Evolutionary conservation across 64 coral and sea anemone genomes (phyloP).

Genomic region (Pocillopora damicornis): DNA sequence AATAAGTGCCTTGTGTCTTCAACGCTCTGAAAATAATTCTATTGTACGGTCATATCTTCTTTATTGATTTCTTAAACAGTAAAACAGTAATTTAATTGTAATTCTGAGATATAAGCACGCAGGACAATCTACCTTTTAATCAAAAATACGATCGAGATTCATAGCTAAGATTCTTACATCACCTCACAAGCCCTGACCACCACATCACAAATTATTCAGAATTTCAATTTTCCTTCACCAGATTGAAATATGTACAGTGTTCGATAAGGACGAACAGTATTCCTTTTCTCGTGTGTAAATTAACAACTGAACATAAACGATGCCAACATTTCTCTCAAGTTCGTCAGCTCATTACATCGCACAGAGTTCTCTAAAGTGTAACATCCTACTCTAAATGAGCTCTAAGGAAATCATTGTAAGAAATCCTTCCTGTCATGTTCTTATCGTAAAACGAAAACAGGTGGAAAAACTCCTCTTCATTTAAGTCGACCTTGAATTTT

Average conservation of each 20-base stretch:
- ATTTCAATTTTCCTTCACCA: neutral
- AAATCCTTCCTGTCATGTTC: constrained; percentile 69
- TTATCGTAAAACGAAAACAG: constrained; percentile 88
- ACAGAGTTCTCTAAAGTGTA: neutral
- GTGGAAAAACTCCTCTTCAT: constrained; percentile 91
- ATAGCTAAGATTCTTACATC: neutral
- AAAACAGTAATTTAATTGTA: too few species aligned
- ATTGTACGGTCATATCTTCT: too few species aligned
- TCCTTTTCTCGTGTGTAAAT: neutral
- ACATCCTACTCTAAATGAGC: constrained; percentile 63
- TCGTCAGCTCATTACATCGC: too few species aligned
- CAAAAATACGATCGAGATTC: too few species aligned
- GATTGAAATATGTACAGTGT: neutral
- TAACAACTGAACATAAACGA: neutral
- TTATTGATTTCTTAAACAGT: too few species aligned
- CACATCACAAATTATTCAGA: neutral
- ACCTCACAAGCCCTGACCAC: neutral
- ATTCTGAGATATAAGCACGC: too few species aligned
- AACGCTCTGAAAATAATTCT: too few species aligned
- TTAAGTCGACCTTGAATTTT: constrained; percentile 74
- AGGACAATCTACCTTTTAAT: too few species aligned
- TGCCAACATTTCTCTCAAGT: neutral
- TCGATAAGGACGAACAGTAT: neutral
- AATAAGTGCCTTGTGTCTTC: too few species aligned
- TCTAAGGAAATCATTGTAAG: constrained; percentile 77